phyloP scores from a whole-genome alignment of 2,113 vertebrate species.

The Turnix velox region DNA sequence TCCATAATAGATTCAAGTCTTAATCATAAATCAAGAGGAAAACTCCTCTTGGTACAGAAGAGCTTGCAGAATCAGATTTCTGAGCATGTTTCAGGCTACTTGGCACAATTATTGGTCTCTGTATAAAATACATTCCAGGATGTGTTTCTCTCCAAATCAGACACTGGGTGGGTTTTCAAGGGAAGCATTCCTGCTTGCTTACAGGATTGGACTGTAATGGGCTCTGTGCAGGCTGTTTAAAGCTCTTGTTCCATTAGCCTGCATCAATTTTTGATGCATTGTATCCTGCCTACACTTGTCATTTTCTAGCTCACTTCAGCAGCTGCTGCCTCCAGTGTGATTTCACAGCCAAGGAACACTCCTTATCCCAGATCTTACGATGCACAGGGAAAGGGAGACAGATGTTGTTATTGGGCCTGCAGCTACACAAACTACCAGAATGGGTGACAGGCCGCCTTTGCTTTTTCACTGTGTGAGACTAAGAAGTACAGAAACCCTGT shows the following conservation, averaged over 20 bases:
- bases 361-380: not conserved
- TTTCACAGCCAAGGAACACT: constrained; percentile 2
- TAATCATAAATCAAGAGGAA: not conserved
- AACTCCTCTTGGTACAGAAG: not conserved
- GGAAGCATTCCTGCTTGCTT: not conserved
- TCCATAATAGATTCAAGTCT: not conserved
- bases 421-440: not conserved
- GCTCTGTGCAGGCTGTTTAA: not conserved
- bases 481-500: not conserved
- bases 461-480: not conserved
- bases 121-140: not conserved
- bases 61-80: not conserved
- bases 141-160: not conserved
- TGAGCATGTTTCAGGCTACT: not conserved
- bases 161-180: not conserved
- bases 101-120: not conserved
- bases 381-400: not conserved
- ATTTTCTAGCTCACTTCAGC: constrained; percentile 8
- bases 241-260: not conserved
- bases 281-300: not conserved
- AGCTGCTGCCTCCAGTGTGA: constrained; percentile 10
- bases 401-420: not conserved
- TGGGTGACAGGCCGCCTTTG: not conserved
- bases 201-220: not conserved
- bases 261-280: constrained; percentile 27